Evolutionary conservation across 2,888 invertebrate genomes (phyloP), one percentile per base, ranked within the genome.

Genomic region (Tuta absoluta): DNA sequence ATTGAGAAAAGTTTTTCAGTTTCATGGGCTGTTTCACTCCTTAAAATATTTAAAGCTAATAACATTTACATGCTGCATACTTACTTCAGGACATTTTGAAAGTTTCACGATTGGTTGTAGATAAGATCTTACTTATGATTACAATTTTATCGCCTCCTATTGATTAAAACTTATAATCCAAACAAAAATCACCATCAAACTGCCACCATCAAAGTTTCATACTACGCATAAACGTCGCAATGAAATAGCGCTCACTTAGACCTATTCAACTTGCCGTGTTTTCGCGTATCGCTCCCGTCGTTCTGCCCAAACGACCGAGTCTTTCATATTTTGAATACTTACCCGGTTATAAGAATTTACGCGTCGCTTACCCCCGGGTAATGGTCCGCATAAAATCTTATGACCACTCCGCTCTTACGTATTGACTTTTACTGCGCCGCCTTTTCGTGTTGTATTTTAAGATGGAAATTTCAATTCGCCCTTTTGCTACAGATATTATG

Each of bases 331-430:
- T 91, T 87, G 89, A 89, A 89, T 90, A 85, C 86, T 85, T 83
- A 82, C 82, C 78, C 81, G 82, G 89, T 91, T 91, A 91, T 91
- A 91, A 90, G 90, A 91, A 91, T 91, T 90, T 92, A 92, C 89
- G 91, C 81, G 78, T 80, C 90, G 87, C 86, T 91, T 87, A 86
- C 80, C 80, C 82, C 71, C 68, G 78, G 80, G 86, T 89, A 89
- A 92, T 88, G 89, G 85, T 68, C 69, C 78, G 74, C 85, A 86
- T 92, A 91, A 92, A 92, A 91, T 88, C 81, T 89, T 86, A 91
- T 84, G 84, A 82, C 86, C 89, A 89, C 90, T 91, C 66, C 71
- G 79, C 78, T 83, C 82, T 86, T 87, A 85, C 84, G 87, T 89
- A 89, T 89, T 87, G 89, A 89, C 85, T 87, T 86, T 87, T 84